Evolutionary conservation across 2,888 invertebrate genomes (phyloP), one percentile per base, ranked within the genome.

Genomic region (Drosophila barbarae): DNA sequence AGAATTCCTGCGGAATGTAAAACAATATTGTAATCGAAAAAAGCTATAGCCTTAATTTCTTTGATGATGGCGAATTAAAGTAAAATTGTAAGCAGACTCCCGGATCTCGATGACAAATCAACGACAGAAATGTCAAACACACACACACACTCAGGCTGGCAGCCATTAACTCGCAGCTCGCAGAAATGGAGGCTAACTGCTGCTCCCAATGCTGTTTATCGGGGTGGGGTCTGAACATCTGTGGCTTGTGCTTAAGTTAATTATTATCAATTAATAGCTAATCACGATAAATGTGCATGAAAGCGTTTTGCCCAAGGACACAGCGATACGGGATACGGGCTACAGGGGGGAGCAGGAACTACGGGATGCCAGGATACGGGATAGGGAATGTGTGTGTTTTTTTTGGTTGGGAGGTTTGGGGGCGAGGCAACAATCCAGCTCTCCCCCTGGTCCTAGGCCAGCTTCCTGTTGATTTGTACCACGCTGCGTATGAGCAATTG

Each of bases 181-280:
- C 18, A 18, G 18, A 8, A 12, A 7, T 18, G 46, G 46, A 4
- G 46, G 18, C 30, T 30, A 46, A 46, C 44, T 18, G 44, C 44
- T 46, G 44, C 44, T 30, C 28, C 41, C 4, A 7, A 12, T 38
- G 58, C 9, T 9, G 15, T 7, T 44, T 38, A 38, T 36, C 1
- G 32, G 10, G 34, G 5, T n/a, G 59, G 63, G 59, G 39, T 34
- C 30, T 50, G 39, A 61, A 63, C 83, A 79, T 76, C 76, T 80
- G 81, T 58, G 76, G 61, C 74, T 52, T 83, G 81, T 75, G 84
- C 84, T 80, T 66, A 83, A 83, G 84, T 83, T 83, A 80, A 80
- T 80, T 80, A 83, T 81, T 84, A 83, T 81, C 84, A 80, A 80
- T 80, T 80, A 80, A 81, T 76, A 72, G 84, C 84, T 80, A 83